Evolutionary conservation across 1,140 invertebrate genomes (phyloP), one percentile per base, ranked within the genome.

Genomic region (Ephestia elutella): DNA sequence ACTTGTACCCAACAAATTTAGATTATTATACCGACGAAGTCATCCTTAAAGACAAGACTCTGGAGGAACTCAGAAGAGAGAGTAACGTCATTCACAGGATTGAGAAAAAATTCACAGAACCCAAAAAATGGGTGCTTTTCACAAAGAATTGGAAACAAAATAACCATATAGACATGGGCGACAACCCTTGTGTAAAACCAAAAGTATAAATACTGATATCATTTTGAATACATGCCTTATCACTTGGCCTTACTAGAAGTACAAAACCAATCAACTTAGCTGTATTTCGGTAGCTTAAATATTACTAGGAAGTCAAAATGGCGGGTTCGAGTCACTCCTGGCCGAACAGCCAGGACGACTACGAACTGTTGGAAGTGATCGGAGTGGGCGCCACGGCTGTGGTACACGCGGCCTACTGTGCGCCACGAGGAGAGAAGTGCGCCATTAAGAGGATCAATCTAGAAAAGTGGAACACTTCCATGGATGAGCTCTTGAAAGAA

Each of bases 401-500:
- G 49, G 98, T 99, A 5, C 97, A 99, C 87, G 95, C 94, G 25
- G 98, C 98, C 0, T 93, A 94, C 65, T 99, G 98, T 83, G 95
- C 96, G 78, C 94, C 97, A 10, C 91, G 97, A n/a, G 94, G 95
- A 70, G 98, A 99, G 87, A 97, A 96, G 90, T 98, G 97, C 91
- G 98, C 98, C 67, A 99, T 99, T 70, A 99, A 99, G 88, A 92
- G 98, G 65, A 99, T 99, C 78, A 99, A 99, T 90, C 90, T 99
- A 70, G 98, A 99, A 89, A 99, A 99, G 93, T 99, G 98, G 95
- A 99, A 99, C 86, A 99, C 98, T 5, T 98, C 97, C 59, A 99
- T 99, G 94, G 98, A 99, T 80, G 98, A 99, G 89, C 89, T 94
- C 60, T 90, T 98, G 90, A 99, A 99, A 92, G 98, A 99, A 89